Evolutionary conservation across 2,113 vertebrate genomes (phyloP), one percentile per base, ranked within the genome.

Genomic region (Ammodytes dubius): DNA sequence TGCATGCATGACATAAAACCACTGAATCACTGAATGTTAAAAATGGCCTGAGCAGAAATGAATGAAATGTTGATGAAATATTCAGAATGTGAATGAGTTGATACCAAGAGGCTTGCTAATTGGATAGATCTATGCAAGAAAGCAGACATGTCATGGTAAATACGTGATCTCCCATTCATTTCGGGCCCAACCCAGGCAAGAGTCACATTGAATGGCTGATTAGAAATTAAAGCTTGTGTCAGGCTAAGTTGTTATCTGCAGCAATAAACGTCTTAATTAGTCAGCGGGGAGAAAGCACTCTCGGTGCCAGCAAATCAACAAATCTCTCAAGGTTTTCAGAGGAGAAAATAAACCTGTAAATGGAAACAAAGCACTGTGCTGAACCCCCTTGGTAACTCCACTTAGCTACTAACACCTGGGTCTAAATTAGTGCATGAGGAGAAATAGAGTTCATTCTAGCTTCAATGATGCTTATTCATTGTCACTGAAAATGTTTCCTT

Each of bases 91-190:
- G 82, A 88, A 79, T 86, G 81, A 84, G 52, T 79, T 35, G 63
- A 78, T 70, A 11, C 70, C 81, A 73, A 54, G 90, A 88, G 77
- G 84, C 70, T 50, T 60, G 60, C 53, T 95, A 95, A 95, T 95
- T 93, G 86, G 66, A 68, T 82, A 91, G 84, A 93, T 86, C 77
- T 75, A 94, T 95, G 92, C 93, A 79, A 85, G 77, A 88, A 91
- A 89, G 86, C 87, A 79, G 80, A 85, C 65, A 85, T 85, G 85
- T 78, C 78, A 84, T 75, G 85, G 86, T 94, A 94, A 94, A 95
- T 94, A 89, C 79, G 47, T 79, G 81, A 91, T 92, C 90, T 87
- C 59, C 87, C 87, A 94, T 95, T 94, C 92, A 83, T 50, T 42
- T 75, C 64, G 27, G 70, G 74, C 77, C 63, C 35, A 42, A 84